phyloP scores from a whole-genome alignment of 2,113 vertebrate genomes.

The Chunga burmeisteri region DNA sequence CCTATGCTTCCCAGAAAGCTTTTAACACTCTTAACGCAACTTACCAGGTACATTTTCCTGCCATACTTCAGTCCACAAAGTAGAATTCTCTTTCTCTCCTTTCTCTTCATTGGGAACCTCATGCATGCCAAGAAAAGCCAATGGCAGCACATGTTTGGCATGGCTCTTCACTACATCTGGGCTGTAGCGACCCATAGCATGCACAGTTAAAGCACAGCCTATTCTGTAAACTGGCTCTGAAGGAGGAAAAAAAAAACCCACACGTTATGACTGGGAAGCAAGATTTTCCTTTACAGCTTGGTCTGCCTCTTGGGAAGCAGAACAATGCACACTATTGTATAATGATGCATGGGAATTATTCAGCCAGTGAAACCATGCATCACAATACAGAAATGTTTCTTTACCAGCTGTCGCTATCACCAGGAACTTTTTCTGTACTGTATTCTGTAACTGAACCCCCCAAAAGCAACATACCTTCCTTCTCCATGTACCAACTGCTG shows the following conservation, averaged over 20 bases:
- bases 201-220: slow-evolving; percentile 86
- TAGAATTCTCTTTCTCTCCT: slow-evolving; percentile 84
- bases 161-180: slow-evolving; percentile 93
- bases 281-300: neutral
- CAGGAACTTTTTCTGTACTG: neutral
- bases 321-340: neutral
- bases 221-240: slow-evolving; percentile 88
- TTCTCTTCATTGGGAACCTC: slow-evolving; percentile 89
- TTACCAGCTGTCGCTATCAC: neutral
- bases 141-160: slow-evolving; percentile 85
- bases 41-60: slow-evolving; percentile 97
- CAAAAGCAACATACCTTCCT: slow-evolving; percentile 83
- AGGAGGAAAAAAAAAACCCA: neutral
- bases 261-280: neutral
- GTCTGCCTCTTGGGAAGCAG: neutral
- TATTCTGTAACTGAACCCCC: neutral
- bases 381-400: neutral
- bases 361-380: neutral
- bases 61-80: slow-evolving; percentile 94
- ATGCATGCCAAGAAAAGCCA: slow-evolving; percentile 98
- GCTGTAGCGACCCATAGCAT: slow-evolving; percentile 94
- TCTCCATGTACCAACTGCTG: slow-evolving; percentile 93
- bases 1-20: neutral
- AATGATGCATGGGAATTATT: neutral
- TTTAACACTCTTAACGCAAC: neutral